A percentile compares a stretch with the other conserved stretches of the same genome.
These are phyloP conservation scores for Artemia sinica DNA, from an alignment of 2,888 invertebrate genomes.

Conservation along the genomic window DNA sequence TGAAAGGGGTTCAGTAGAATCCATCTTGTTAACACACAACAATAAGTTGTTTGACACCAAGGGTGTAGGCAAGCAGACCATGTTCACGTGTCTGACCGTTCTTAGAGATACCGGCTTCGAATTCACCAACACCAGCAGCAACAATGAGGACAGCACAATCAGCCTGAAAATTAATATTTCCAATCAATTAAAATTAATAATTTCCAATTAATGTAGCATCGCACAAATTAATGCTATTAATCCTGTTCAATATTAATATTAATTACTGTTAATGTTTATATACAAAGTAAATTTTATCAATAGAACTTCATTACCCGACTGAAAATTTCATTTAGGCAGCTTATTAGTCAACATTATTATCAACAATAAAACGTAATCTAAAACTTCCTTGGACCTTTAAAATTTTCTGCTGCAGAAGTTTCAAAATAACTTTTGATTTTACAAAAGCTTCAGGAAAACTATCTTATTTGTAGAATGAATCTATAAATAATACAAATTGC, in stretches of 20 bases:
- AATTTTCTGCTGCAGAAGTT: no score
- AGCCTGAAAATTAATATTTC: slow-evolving; percentile 43
- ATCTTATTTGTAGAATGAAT: no score
- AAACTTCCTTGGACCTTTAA: no score
- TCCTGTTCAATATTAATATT: not conserved
- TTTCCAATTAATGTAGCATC: slow-evolving; percentile 3
- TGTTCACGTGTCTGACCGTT: slow-evolving; percentile 99
- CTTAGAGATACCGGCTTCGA: slow-evolving; percentile 98
- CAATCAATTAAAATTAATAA: slow-evolving; percentile 20
- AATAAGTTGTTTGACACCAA: slow-evolving; percentile 96
- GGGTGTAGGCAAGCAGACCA: slow-evolving; percentile 89
- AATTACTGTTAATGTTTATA: not conserved
- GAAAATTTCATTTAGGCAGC: no score
- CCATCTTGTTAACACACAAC: slow-evolving; percentile 99
- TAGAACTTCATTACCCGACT: no score
- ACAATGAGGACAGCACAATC: slow-evolving; percentile 98
- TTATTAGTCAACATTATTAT: no score
- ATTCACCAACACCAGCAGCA: slow-evolving; percentile 97
- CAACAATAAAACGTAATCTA: no score
- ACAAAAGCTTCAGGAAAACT: no score
- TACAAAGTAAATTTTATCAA: not conserved
- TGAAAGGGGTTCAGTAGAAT: slow-evolving; percentile 95
- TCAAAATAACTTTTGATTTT: no score
- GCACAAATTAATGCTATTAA: not conserved
- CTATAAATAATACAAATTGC: no score